phyloP scores from a whole-genome alignment of 92 coral and sea anemone genomes.

The Pocillopora meandrina region DNA sequence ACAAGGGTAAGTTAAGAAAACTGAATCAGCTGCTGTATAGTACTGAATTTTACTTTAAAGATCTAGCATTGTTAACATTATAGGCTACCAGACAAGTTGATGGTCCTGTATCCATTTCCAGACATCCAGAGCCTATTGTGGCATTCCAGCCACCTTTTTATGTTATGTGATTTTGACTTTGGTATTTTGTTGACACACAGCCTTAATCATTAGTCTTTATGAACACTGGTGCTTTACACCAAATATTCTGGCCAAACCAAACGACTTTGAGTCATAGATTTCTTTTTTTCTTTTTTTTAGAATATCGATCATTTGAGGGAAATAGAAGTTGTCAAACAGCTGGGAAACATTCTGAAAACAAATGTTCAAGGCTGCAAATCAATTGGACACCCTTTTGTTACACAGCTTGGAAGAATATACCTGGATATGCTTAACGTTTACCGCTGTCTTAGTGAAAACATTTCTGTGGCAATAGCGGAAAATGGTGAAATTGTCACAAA shows the following conservation, averaged over 20 bases:
- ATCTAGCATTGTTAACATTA: too few relatives aligned
- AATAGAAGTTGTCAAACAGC: conserved; percentile 95
- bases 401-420: conserved; percentile 97
- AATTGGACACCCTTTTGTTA: conserved; percentile 97
- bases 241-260: too few relatives aligned
- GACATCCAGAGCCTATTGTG: too few relatives aligned
- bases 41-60: too few relatives aligned
- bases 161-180: too few relatives aligned
- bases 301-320: conserved; percentile 94
- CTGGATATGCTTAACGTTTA: conserved; percentile 98
- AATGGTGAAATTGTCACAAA: conserved; percentile 93
- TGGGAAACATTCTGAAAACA: conserved; percentile 95
- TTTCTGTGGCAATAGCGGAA: conserved; percentile 90
- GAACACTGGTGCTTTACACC: too few relatives aligned
- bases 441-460: conserved; percentile 98
- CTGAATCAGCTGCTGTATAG: not conserved
- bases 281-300: conserved; percentile 44
- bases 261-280: too few relatives aligned
- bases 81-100: too few relatives aligned
- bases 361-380: conserved; percentile 98
- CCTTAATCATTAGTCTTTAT: too few relatives aligned
- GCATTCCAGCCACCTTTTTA: too few relatives aligned
- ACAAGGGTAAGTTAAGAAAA: conserved; percentile 72
- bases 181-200: too few relatives aligned
- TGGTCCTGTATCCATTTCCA: too few relatives aligned